These are phyloP conservation scores for Danaus melanippus DNA, from an alignment of 1,140 invertebrate species.

Conservation along the genomic window DNA sequence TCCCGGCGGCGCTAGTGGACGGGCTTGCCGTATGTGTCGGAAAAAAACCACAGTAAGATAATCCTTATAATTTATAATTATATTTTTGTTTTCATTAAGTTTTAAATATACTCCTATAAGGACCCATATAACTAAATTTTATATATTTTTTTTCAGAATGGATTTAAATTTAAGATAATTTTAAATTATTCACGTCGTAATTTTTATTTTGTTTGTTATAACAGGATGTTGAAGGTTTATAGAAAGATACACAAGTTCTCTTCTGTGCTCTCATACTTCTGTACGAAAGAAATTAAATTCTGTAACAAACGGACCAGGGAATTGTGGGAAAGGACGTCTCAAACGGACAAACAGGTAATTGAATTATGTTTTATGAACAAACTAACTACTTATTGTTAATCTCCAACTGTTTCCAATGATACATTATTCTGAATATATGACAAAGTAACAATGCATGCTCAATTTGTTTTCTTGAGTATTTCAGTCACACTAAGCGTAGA, in stretches of 20 bases:
- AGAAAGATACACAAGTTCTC: slow-evolving; percentile 83
- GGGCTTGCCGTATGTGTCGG: slow-evolving; percentile 74
- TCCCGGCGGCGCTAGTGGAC: slow-evolving; percentile 81
- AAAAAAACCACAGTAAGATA: slow-evolving; percentile 76
- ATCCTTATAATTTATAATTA: neutral
- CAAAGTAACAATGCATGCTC: no score
- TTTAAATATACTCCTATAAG: neutral
- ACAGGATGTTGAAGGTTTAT: slow-evolving; percentile 79
- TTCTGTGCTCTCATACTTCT: slow-evolving; percentile 81
- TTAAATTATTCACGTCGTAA: neutral
- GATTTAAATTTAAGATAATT: no score
- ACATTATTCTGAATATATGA: no score
- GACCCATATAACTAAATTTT: no score
- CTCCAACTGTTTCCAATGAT: no score
- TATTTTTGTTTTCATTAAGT: neutral
- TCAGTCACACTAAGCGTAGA: neutral
- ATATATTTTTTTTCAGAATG: no score
- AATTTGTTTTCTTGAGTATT: no score
- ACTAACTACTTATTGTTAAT: neutral
- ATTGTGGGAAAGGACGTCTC: slow-evolving; percentile 39
- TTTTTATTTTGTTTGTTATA: slow-evolving; percentile 9
- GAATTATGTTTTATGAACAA: neutral
- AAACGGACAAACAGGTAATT: slow-evolving; percentile 35
- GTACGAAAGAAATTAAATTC: slow-evolving; percentile 80
- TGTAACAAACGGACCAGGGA: slow-evolving; percentile 74